phyloP scores from a whole-genome alignment of 2,113 vertebrate species.

The Dunckerocampus dactyliophorus region DNA sequence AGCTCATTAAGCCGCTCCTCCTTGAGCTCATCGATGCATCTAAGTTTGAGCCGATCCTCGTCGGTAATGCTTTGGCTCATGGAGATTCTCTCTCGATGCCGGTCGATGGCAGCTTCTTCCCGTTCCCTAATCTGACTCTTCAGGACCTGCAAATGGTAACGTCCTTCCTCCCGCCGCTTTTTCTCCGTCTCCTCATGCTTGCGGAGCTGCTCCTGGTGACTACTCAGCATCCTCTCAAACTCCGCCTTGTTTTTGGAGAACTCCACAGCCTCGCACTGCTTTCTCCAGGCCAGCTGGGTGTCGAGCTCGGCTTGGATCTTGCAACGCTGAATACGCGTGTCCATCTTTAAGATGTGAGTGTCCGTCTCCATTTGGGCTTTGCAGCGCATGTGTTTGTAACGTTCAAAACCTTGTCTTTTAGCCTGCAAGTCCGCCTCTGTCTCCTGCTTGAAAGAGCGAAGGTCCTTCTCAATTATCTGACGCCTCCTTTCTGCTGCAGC shows the following conservation, averaged over 20 bases:
- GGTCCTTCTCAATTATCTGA: conserved; percentile 1
- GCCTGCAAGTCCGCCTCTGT: neutral
- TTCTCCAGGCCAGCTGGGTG: neutral
- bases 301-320: neutral
- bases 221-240: neutral
- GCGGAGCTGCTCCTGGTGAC: neutral
- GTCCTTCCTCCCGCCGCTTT: neutral
- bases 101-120: neutral
- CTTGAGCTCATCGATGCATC: conserved; percentile 4
- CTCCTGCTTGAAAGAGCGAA: no score
- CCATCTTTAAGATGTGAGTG: neutral
- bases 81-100: neutral
- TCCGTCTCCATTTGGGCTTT: conserved; percentile 1
- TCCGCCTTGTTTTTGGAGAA: neutral
- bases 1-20: neutral
- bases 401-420: neutral
- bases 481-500: conserved; percentile 1
- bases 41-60: neutral
- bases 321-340: neutral
- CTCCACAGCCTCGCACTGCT: neutral
- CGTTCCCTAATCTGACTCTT: neutral
- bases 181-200: neutral
- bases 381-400: neutral
- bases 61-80: neutral
- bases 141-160: neutral